Evolutionary conservation across 2,888 invertebrate genomes (phyloP), one percentile per base, ranked within the genome.

Genomic region (Agriotes lineatus): DNA sequence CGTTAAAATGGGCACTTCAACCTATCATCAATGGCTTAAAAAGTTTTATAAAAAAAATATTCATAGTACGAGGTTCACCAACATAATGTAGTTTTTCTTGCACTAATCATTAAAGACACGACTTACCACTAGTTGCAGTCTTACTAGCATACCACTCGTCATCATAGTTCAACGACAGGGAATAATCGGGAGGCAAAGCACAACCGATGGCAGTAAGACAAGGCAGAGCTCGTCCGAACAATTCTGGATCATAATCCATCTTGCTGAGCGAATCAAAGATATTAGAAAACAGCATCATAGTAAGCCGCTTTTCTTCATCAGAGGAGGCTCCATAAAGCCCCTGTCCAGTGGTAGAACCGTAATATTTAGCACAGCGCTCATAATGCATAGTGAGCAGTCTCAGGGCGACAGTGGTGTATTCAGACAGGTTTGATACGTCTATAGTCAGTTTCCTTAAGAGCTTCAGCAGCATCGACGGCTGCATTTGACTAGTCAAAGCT

Each of bases 341-440:
- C 84, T 95, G 95, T 0, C 95, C 95, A 54, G 90, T 90, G 0
- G 92, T 93, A 9, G 96, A 94, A 77, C 96, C 96, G 85, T 99
- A 99, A 87, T 99, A 99, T 84, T 96, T 96, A n/a, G 96, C 97
- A 84, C 99, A 99, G 62, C 99, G 91, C 82, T 99, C 99, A 85
- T 98, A 99, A 87, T 99, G 99, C 0, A 98, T 87, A 0, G 99
- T 99, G 76, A 99, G 86, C 45, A 99, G 88, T 93, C 97, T 88
- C 50, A 99, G 88, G 45, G 99, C 99, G 6, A 99, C 99, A 12
- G 99, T 97, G 22, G 99, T 98, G 80, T 99, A 99, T 83, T 99
- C 99, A 0, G 96, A 97, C 52, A 99, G 87, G 70, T 95, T 93
- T 1, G 97, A 97, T 4, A 99, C 98, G 84, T 99, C 99, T 4